These are phyloP conservation scores for Polypterus senegalus DNA, from an alignment of 2,113 vertebrate species.

Conservation along the genomic window DNA sequence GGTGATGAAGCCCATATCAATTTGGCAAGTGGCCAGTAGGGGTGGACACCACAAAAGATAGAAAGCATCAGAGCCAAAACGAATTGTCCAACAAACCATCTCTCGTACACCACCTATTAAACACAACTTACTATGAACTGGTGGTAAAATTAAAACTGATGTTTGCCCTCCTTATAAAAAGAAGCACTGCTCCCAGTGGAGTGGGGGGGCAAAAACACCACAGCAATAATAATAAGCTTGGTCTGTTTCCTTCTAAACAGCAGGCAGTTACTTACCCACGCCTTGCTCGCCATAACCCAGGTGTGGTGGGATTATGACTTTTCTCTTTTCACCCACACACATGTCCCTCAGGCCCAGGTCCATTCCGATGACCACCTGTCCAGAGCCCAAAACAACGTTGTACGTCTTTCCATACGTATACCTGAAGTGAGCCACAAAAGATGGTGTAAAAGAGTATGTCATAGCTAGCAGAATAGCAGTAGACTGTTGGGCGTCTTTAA, in stretches of 20 bases:
- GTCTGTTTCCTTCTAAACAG: not conserved
- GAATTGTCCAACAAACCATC: too few relatives aligned
- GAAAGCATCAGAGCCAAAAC: too few relatives aligned
- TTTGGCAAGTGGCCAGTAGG: too few relatives aligned
- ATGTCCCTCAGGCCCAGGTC: conserved; percentile 82
- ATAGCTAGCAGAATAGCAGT: too few relatives aligned
- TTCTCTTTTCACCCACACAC: conserved; percentile 85
- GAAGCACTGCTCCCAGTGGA: not conserved
- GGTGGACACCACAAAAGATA: too few relatives aligned
- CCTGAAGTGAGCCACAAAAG: conserved; percentile 35
- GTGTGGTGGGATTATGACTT: conserved; percentile 75
- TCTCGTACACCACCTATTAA: too few relatives aligned
- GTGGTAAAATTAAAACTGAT: too few relatives aligned
- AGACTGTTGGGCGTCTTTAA: too few relatives aligned
- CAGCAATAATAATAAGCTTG: not conserved
- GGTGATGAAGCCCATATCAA: too few relatives aligned
- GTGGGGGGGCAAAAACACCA: not conserved
- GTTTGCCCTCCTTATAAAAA: too few relatives aligned
- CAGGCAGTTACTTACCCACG: conserved; percentile 62
- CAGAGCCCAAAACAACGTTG: conserved; percentile 81
- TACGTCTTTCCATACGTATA: conserved; percentile 85
- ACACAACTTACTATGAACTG: too few relatives aligned
- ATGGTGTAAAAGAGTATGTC: too few relatives aligned
- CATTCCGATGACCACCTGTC: conserved; percentile 88
- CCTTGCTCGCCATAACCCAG: conserved; percentile 88